Evolutionary conservation across 2,797 vertebrate genomes (phyloP).

Genomic region (Phataginus tricuspis): DNA sequence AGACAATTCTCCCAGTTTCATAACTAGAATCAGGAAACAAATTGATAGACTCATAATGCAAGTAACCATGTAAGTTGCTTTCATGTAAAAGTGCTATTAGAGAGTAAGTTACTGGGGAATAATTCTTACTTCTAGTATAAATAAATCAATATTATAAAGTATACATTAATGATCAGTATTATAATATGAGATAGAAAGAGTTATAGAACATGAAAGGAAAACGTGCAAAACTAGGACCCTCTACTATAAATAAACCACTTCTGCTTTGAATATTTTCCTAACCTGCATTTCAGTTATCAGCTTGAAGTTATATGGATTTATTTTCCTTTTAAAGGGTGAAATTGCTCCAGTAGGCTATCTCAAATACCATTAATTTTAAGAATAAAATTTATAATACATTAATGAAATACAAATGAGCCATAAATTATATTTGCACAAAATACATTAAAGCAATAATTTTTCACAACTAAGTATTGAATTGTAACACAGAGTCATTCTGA

Average conservation of each 20-base stretch:
- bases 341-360: neutral
- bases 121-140: neutral
- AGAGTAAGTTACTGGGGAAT: neutral
- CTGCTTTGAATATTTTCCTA: slow-evolving; percentile 57
- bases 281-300: slow-evolving; percentile 28
- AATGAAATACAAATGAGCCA: slow-evolving; percentile 50
- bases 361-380: slow-evolving; percentile 59
- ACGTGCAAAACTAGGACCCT: neutral
- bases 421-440: slow-evolving; percentile 53
- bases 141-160: neutral
- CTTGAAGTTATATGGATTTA: slow-evolving; percentile 23
- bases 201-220: neutral
- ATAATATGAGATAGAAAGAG: neutral
- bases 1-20: neutral
- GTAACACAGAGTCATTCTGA: neutral
- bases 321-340: slow-evolving; percentile 34
- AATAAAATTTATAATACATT: slow-evolving; percentile 26
- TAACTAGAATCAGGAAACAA: neutral
- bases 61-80: neutral
- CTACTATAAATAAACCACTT: neutral
- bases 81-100: neutral
- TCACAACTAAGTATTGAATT: neutral
- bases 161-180: neutral
- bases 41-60: neutral
- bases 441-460: slow-evolving; percentile 20